Conservation (phyloP, 2,113 vertebrate species). For the Anser brachyrhynchus region DNA sequence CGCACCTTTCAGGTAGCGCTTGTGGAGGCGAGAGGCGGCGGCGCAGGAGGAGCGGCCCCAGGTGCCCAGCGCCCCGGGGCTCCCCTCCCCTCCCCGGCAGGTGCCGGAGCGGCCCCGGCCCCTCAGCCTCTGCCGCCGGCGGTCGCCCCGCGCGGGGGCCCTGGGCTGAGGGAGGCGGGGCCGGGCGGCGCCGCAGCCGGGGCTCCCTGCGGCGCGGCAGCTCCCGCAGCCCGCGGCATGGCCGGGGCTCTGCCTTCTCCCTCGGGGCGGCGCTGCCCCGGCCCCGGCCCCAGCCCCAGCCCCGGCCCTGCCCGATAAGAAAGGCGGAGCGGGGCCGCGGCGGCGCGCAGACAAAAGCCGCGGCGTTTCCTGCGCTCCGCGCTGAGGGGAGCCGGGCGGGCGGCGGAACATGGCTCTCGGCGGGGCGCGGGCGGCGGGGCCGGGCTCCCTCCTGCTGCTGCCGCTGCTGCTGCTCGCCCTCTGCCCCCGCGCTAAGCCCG, state of each 20-base stretch:
- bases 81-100: background rate
- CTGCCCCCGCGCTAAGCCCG: background rate
- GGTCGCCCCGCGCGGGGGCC: background rate
- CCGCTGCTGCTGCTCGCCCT: slow-evolving; percentile 44
- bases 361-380: background rate
- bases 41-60: accelerated
- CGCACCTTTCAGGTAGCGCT: background rate
- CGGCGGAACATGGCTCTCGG: background rate
- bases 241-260: background rate
- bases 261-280: slow-evolving; percentile 28
- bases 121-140: background rate
- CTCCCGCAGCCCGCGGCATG: background rate
- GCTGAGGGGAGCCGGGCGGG: background rate
- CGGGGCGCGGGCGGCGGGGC: background rate
- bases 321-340: slow-evolving; percentile 31
- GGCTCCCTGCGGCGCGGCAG: background rate
- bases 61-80: no score
- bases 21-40: background rate
- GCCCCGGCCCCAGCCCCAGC: no score
- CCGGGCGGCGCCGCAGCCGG: background rate
- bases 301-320: slow-evolving; percentile 18
- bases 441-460: slow-evolving; percentile 26
- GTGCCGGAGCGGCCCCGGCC: background rate
- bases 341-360: slow-evolving; percentile 54
- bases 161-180: background rate